Percentiles rank a stretch among this genome's conserved stretches.
Evolutionary conservation across 2,888 invertebrate species (phyloP).

Genomic region (Scaptomyza cyrtandrae): DNA sequence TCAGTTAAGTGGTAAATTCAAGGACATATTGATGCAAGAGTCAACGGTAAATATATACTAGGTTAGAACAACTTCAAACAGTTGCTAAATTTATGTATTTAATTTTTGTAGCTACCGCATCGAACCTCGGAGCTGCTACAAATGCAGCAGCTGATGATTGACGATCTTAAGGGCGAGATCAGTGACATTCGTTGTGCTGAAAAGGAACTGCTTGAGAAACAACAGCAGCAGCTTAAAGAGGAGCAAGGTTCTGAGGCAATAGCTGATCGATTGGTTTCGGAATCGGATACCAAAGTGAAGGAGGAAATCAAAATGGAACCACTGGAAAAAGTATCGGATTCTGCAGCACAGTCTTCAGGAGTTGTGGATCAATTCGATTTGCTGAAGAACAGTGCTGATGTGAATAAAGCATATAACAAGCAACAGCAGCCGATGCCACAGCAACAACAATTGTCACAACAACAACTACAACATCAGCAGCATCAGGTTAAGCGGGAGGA

Average conservation of each 20-base stretch:
- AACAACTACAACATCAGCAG: slow-evolving; percentile 26
- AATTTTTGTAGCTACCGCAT: slow-evolving; percentile 87
- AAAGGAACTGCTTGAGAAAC: slow-evolving; percentile 49
- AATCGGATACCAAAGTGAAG: slow-evolving; percentile 61
- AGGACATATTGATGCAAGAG: slow-evolving; percentile 89
- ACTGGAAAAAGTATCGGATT: slow-evolving; percentile 43
- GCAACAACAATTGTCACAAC: slow-evolving; percentile 18
- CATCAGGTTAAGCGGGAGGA: slow-evolving; percentile 56
- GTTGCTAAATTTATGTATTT: slow-evolving; percentile 1
- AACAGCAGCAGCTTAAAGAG: slow-evolving; percentile 47
- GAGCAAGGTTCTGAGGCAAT: slow-evolving; percentile 31
- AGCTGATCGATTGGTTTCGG: neutral
- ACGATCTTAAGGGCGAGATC: slow-evolving; percentile 89
- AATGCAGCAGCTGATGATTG: slow-evolving; percentile 90
- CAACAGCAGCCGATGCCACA: slow-evolving; percentile 39
- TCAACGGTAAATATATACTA: slow-evolving; percentile 88
- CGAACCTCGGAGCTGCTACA: slow-evolving; percentile 91
- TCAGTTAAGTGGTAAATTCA: slow-evolving; percentile 90
- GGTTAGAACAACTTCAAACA: neutral
- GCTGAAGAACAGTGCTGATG: slow-evolving; percentile 74
- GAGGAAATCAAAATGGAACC: slow-evolving; percentile 82
- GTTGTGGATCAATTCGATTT: slow-evolving; percentile 80
- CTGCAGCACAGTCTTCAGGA: slow-evolving; percentile 14
- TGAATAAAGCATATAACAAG: slow-evolving; percentile 67
- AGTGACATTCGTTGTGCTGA: slow-evolving; percentile 86